Evolutionary conservation across 2,797 vertebrate species (phyloP), one percentile per base, ranked within the genome.

Genomic region (Sebastes nivosus): DNA sequence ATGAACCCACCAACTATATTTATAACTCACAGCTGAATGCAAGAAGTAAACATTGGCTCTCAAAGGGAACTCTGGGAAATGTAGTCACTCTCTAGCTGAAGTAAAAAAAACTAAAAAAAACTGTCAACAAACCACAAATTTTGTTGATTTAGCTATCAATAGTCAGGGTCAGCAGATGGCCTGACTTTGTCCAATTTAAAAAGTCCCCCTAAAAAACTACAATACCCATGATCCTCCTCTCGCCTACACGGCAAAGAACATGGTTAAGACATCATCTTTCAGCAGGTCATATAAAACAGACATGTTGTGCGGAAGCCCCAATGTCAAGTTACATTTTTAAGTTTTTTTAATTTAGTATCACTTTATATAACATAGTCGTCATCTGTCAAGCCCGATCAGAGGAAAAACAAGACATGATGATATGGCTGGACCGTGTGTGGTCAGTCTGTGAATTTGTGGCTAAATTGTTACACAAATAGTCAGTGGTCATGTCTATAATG

Each of bases 1-100:
- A 34, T 25, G 42, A 38, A 67, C 61, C 61, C 61, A 55, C 50
- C 55, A 8, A 34, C 59, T 74, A 9, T 68, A 29, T 75, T 67
- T 80, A 75, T 7, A 77, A 77, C 57, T 34, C 60, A 71, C 75
- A 78, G 65, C 76, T 66, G 34, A 87, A 68, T 13, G 14, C 57
- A 76, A 63, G 60, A 67, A 79, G 70, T 70, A 32, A 77, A 81
- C 24, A 80, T 18, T 4, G 4, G 9, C 66, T 71, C 58, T 38
- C n/a, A 25, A 27, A 68, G 8, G 25, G 24, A 10, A 72, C 25
- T 61, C n/a, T 75, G 67, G 57, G 60, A 66, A 77, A 75, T 34
- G 1, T 46, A 46, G 60, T 66, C 6, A 6, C 52, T 38, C 5
- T 38, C 11, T 14, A 4, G 30, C 12, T 58, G 46, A 29, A 60